Conservation (phyloP, 2,113 vertebrate species). For the Tragelaphus strepsiceros region DNA sequence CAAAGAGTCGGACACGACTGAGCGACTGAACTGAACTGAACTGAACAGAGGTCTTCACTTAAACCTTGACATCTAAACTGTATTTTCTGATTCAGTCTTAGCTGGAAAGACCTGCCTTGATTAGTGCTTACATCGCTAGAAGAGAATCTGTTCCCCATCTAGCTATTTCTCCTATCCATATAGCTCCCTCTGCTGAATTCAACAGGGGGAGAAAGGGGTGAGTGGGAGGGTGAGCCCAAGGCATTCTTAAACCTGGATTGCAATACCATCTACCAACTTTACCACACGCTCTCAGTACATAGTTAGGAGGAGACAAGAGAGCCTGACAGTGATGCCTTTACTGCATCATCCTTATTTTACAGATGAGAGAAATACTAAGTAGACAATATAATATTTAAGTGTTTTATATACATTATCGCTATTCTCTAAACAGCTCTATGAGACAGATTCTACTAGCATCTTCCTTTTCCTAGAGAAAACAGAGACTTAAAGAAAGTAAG, state of each 20-base stretch:
- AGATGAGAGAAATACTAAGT: neutral
- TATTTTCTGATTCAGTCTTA: neutral
- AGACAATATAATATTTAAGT: neutral
- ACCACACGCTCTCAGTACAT: neutral
- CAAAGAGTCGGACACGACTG: too few relatives aligned
- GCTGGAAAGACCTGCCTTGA: neutral
- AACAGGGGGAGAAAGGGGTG: neutral
- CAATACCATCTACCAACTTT: neutral
- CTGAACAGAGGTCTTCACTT: neutral
- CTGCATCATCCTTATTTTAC: neutral
- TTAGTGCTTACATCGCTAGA: neutral
- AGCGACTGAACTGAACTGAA: too few relatives aligned
- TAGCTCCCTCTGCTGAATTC: neutral
- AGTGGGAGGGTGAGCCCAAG: neutral
- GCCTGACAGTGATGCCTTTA: neutral
- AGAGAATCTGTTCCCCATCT: neutral
- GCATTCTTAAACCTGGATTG: neutral
- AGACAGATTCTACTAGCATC: neutral
- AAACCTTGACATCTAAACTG: neutral
- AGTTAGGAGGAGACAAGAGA: neutral
- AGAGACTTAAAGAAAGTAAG: neutral
- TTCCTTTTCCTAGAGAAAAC: neutral
- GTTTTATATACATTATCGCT: neutral
- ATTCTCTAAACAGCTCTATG: neutral
- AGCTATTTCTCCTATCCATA: neutral